Evolutionary conservation across 1,140 invertebrate genomes (phyloP).

Genomic region (Drepana arcuata): DNA sequence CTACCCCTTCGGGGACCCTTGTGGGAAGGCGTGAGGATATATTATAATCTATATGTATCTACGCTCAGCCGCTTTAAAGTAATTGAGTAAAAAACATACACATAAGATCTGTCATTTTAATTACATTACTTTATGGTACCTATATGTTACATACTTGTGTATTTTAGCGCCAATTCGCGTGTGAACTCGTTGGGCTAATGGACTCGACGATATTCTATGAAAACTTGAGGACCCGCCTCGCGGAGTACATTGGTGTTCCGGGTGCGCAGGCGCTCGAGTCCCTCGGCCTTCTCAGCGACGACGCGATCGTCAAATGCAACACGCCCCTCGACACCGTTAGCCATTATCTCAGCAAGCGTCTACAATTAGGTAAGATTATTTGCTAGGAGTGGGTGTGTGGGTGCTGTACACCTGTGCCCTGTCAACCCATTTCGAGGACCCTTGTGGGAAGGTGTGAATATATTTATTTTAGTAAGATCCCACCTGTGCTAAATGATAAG

Average conservation of each 20-base stretch:
- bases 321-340: constrained; percentile 94
- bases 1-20: no score
- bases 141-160: no score
- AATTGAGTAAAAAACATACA: no score
- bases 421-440: no score
- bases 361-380: constrained; percentile 84
- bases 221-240: constrained; percentile 87
- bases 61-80: no score
- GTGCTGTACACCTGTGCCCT: constrained; percentile 1
- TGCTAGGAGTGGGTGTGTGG: not conserved
- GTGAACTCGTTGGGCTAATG: constrained; percentile 87
- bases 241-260: constrained; percentile 82
- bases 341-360: constrained; percentile 89
- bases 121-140: no score
- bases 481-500: no score
- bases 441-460: no score
- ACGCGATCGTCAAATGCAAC: constrained; percentile 85
- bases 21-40: no score
- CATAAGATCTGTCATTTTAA: no score
- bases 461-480: no score
- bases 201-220: constrained; percentile 93
- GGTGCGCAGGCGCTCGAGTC: constrained; percentile 83
- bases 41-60: no score
- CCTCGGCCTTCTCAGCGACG: constrained; percentile 89
- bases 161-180: constrained; percentile 85